Base-by-base conservation (phyloP, 2,113 vertebrate genomes). In the Vanacampus margaritifer region DNA sequence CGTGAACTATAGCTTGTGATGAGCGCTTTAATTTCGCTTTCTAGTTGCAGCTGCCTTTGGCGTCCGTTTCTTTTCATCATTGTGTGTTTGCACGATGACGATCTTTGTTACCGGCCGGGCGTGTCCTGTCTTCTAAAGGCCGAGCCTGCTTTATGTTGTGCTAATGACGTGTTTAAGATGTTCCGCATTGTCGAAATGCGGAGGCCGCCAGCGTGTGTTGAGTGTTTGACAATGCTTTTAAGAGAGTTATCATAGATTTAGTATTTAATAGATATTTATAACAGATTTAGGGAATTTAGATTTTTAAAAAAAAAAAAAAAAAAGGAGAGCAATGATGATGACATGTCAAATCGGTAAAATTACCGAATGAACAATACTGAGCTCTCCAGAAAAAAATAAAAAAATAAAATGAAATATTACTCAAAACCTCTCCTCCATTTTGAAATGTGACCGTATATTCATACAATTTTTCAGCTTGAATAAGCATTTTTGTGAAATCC, bases 101-200 rank as follows among this genome's bases (percentile, higher is more conserved):
- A 43, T 43, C 60, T 62, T 62, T 62, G 60, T 62, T n/a, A 23
- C 39, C 17, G 39, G 9, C n/a, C 23, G 39, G 60, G 60, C 23
- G 60, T 43, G 60, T 43, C n/a, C 54, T 14, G 1, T 16, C 39
- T 43, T 62, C 60, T 26, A 43, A 59, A 62, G 60, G 37, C 36
- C 1, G 12, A 24, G 39, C 37, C 13, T 26, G 37, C 39, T 62
- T 62, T 62, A 43, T 62, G 37, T 26, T 62, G 37, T 43, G 60
- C 23, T 62, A 62, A 62, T 62, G 60, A 41, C 35, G 39, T 39
- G 60, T 43, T 62, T 43, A 62, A 28, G 59, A 61, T 61, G 36
- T 61, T 61, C n/a, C 11, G 12, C 36, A 41, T 41, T 41, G 59
- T 23, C 10, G n/a, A 43, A n/a, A 61, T 21, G 23, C 36, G 24